Conservation (phyloP, 2,113 vertebrate species). For the Acanthochromis polyacanthus region DNA sequence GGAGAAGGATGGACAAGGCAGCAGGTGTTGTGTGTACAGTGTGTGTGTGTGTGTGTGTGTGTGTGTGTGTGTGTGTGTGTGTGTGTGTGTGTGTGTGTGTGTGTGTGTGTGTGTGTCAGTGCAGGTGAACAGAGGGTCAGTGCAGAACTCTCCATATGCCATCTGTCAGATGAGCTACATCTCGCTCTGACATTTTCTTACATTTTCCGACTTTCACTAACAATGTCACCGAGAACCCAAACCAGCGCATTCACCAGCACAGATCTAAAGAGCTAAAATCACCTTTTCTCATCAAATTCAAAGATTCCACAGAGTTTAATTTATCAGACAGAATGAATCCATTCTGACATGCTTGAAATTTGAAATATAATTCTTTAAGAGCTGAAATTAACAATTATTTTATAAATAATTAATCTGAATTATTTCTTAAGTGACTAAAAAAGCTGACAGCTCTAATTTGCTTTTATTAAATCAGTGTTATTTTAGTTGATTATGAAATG, state of each 20-base stretch:
- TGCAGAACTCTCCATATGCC: slow-evolving; percentile 64
- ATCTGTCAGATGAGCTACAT: slow-evolving; percentile 70
- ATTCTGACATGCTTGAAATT: background rate
- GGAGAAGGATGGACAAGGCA: background rate
- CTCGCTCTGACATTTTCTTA: slow-evolving; percentile 64
- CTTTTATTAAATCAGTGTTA: too few species aligned
- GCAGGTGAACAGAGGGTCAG: slow-evolving; percentile 71
- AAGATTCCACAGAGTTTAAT: background rate
- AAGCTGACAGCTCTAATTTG: too few species aligned
- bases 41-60: slow-evolving; percentile 29
- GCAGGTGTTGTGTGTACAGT: slow-evolving; percentile 52
- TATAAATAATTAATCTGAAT: too few species aligned
- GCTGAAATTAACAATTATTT: too few species aligned
- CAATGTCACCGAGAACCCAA: slow-evolving; percentile 27
- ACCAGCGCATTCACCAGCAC: background rate
- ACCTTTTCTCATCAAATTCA: slow-evolving; percentile 15
- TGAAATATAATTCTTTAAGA: background rate
- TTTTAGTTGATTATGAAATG: too few species aligned
- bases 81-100: slow-evolving; percentile 33
- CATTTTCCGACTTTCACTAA: slow-evolving; percentile 50
- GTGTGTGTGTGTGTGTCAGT: slow-evolving; percentile 21
- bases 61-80: slow-evolving; percentile 37
- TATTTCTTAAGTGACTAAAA: too few species aligned
- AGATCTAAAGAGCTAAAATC: background rate
- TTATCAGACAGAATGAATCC: too few species aligned